Evolutionary conservation across 2,888 invertebrate genomes (phyloP).

Genomic region (Clivina fossor): DNA sequence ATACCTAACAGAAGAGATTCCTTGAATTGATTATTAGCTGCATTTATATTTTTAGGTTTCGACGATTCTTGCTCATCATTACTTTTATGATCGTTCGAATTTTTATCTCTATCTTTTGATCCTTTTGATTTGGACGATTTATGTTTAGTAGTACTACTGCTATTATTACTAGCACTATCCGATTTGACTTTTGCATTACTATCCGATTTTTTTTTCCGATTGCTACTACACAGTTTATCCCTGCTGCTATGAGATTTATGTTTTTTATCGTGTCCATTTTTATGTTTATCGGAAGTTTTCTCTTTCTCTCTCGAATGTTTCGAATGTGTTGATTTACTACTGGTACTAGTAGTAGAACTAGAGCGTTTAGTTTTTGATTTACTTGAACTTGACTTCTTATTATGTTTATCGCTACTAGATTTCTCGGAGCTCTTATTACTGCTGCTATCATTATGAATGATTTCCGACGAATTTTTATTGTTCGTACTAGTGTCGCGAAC

Average conservation of each 20-base stretch:
- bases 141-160: background rate
- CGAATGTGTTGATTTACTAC: constrained; percentile 1
- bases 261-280: constrained; percentile 11
- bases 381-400: constrained; percentile 6
- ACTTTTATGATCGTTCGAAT: constrained; percentile 1
- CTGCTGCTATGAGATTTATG: constrained; percentile 6
- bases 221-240: constrained; percentile 4
- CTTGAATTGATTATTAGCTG: background rate
- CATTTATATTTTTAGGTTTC: background rate
- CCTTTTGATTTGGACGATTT: constrained; percentile 2
- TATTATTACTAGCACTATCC: background rate
- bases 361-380: constrained; percentile 2
- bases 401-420: background rate
- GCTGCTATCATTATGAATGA: constrained; percentile 11
- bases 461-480: background rate
- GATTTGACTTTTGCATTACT: background rate
- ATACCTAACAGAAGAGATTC: background rate
- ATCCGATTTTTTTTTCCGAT: background rate
- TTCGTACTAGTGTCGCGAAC: background rate
- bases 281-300: constrained; percentile 7
- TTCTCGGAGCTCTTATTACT: constrained; percentile 2
- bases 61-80: constrained; percentile 11
- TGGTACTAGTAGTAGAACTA: background rate
- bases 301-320: constrained; percentile 18
- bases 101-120: constrained; percentile 14